These are phyloP conservation scores for Goniozus legneri DNA, from an alignment of 1,140 invertebrate genomes.

Conservation along the genomic window DNA sequence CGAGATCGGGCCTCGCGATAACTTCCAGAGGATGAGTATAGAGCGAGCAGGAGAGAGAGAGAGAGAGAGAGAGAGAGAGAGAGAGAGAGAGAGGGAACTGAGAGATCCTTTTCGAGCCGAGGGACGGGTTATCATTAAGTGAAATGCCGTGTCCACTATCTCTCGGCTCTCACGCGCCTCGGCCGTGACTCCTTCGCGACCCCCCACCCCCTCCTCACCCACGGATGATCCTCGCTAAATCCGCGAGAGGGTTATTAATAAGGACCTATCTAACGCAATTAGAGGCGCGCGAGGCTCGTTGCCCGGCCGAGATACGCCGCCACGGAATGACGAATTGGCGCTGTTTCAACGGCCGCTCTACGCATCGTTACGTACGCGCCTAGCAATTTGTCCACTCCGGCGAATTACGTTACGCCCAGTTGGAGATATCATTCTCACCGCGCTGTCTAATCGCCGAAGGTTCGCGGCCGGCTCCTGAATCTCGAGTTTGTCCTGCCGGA, in stretches of 20 bases:
- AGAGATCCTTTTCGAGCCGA: slow-evolving; percentile 20
- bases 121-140: slow-evolving; percentile 52
- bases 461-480: too few species aligned
- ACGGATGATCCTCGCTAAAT: slow-evolving; percentile 22
- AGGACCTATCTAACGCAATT: slow-evolving; percentile 53
- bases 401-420: not conserved
- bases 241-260: slow-evolving; percentile 50
- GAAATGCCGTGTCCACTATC: slow-evolving; percentile 55
- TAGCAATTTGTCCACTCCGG: not conserved
- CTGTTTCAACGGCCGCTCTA: not conserved
- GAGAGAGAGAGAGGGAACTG: slow-evolving; percentile 16
- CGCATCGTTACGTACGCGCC: not conserved
- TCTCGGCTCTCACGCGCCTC: slow-evolving; percentile 35
- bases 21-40: slow-evolving; percentile 14
- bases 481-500: too few species aligned
- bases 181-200: slow-evolving; percentile 15
- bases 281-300: slow-evolving; percentile 22
- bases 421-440: too few species aligned
- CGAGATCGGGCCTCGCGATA: slow-evolving; percentile 34
- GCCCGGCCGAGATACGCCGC: too few species aligned
- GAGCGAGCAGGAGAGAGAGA: slow-evolving; percentile 8
- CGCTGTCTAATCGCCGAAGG: too few species aligned
- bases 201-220: slow-evolving; percentile 19
- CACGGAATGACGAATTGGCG: not conserved
- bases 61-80: slow-evolving; percentile 17